Evolutionary conservation across 2,797 vertebrate species (phyloP).

Genomic region (Lithobates pipiens): DNA sequence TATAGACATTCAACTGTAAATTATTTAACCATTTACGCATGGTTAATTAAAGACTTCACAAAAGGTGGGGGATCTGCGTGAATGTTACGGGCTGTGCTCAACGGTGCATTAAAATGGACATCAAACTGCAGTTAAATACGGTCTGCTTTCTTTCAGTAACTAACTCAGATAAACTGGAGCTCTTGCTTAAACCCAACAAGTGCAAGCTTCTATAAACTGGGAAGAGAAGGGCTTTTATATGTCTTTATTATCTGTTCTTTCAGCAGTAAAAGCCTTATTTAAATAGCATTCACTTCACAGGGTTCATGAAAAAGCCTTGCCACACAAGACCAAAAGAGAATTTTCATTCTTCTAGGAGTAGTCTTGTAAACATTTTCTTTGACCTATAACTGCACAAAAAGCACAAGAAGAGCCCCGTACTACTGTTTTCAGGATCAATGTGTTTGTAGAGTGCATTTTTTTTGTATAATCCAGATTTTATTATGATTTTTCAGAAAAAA

Average conservation of each 20-base stretch:
- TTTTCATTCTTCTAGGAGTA: too few species aligned
- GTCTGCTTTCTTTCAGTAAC: conserved; percentile 57
- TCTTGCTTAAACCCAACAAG: conserved; percentile 61
- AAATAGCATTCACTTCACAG: not conserved
- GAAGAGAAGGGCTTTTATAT: conserved; percentile 53
- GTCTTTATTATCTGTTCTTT: not conserved
- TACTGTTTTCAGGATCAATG: too few species aligned
- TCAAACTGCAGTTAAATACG: conserved; percentile 34
- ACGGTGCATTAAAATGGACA: conserved; percentile 64
- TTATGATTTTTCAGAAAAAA: too few species aligned
- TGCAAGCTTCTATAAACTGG: conserved; percentile 72
- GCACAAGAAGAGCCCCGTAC: too few species aligned
- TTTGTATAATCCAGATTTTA: too few species aligned
- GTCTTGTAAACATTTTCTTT: too few species aligned
- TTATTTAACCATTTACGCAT: conserved; percentile 82
- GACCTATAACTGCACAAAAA: too few species aligned
- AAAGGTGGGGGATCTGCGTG: conserved; percentile 46
- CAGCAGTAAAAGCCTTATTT: not conserved
- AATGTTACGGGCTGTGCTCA: conserved; percentile 60
- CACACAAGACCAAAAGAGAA: not conserved
- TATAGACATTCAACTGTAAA: conserved; percentile 81
- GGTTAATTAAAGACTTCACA: conserved; percentile 77
- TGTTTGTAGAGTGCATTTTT: too few species aligned
- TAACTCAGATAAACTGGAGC: conserved; percentile 47
- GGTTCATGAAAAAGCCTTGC: not conserved